Percentiles rank a stretch among this genome's conserved stretches.
Conservation (phyloP, 2,797 vertebrate genomes). For the Lepus oiostolus region DNA sequence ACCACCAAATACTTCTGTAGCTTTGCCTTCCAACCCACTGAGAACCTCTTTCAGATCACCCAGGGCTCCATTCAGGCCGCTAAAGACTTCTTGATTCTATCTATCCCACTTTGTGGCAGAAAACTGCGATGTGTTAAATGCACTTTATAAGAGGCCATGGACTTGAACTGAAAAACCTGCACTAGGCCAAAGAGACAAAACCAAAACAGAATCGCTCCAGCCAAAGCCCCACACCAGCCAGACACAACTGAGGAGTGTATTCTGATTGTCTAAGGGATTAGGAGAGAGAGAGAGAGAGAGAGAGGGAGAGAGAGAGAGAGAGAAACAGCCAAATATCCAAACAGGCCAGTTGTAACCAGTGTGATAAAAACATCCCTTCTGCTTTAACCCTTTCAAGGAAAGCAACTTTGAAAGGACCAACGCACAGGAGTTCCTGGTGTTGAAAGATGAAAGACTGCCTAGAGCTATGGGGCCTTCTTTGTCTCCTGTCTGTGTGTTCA, state of each 20-base stretch:
- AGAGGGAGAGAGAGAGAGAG: not conserved
- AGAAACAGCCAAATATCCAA: not conserved
- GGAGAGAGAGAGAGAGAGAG: not conserved
- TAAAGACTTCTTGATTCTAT: not conserved
- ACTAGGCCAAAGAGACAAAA: not conserved
- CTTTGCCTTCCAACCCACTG: not conserved
- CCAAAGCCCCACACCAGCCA: not conserved
- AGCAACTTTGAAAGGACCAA: not conserved
- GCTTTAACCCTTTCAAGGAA: not conserved
- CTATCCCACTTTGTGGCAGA: not conserved
- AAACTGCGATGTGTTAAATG: not conserved
- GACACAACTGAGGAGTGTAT: not conserved
- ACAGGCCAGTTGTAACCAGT: not conserved
- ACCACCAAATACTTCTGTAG: not conserved
- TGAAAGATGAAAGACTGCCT: not conserved
- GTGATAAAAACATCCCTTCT: not conserved
- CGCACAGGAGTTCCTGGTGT: not conserved
- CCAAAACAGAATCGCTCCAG: not conserved
- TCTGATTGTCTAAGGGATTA: not conserved
- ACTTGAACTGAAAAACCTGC: not conserved
- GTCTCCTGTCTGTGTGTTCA: not conserved
- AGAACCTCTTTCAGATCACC: not conserved
- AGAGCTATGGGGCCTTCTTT: not conserved
- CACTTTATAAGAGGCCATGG: not conserved
- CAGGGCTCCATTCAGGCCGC: not conserved